These are phyloP conservation scores for Lytechinus pictus DNA, from an alignment of 35 echinoderm and acorn worm species.

Conservation along the genomic window DNA sequence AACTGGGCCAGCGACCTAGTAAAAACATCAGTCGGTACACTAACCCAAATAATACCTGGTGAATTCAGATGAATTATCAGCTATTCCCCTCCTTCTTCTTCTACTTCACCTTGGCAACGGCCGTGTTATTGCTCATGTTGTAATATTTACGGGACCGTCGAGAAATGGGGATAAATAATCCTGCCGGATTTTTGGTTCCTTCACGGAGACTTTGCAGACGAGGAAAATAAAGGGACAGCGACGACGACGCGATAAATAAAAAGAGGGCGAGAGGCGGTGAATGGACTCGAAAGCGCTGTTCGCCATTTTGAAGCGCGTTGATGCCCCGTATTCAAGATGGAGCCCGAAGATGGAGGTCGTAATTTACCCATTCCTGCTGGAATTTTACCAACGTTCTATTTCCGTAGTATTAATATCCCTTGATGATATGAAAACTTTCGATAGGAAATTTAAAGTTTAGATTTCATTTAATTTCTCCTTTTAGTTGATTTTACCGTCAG, in stretches of 20 bases:
- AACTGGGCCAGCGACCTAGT: conserved; percentile 47
- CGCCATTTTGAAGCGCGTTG: neutral
- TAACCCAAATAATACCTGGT: conserved; percentile 32
- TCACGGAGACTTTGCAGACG: neutral
- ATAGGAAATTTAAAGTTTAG: neutral
- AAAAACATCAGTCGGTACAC: conserved; percentile 44
- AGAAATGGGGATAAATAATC: conserved; percentile 48
- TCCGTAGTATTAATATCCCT: neutral
- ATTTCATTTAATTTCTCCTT: neutral
- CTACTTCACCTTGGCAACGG: neutral
- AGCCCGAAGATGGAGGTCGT: neutral
- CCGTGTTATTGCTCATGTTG: conserved; percentile 53
- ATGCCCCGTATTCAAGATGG: neutral
- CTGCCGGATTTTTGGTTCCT: neutral
- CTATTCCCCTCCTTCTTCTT: conserved; percentile 31
- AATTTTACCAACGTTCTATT: neutral
- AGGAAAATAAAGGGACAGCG: neutral
- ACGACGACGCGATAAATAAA: conserved; percentile 33
- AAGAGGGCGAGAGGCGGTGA: neutral
- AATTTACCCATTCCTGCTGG: neutral
- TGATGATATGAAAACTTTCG: neutral
- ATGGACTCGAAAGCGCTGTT: neutral
- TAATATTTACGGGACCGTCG: conserved; percentile 48
- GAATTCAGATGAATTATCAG: conserved; percentile 23
- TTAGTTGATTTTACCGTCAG: neutral